Percentiles rank a stretch among this genome's conserved stretches.
Evolutionary conservation across 2,113 vertebrate species (phyloP).

Genomic region (Eclectus roratus): DNA sequence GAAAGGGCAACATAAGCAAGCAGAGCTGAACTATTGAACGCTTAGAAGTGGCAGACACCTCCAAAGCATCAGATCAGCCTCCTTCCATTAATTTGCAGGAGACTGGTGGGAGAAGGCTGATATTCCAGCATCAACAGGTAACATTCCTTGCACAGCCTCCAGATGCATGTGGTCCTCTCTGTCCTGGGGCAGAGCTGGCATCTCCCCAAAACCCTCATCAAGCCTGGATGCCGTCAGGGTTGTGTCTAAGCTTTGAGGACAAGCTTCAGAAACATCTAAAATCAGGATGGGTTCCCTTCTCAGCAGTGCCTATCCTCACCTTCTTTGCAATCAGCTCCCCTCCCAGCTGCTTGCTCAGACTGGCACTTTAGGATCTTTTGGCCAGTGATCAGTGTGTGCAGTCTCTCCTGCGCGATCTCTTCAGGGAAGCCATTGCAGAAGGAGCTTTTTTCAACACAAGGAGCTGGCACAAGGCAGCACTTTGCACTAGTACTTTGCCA

Average conservation of each 20-base stretch:
- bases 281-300: neutral
- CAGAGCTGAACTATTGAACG: neutral
- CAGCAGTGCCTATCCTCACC: neutral
- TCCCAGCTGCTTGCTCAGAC: neutral
- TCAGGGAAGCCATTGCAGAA: neutral
- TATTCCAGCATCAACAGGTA: neutral
- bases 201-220: rapidly evolving
- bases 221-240: neutral
- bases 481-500: neutral
- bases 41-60: neutral
- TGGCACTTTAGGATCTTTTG: rapidly evolving
- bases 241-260: neutral
- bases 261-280: neutral
- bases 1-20: neutral
- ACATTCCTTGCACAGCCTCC: neutral
- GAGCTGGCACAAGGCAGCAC: neutral
- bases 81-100: neutral
- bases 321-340: neutral
- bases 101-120: neutral
- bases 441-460: neutral
- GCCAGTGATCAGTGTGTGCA: rapidly evolving
- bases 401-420: neutral
- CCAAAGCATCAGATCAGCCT: neutral
- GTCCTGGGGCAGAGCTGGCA: neutral
- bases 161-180: rapidly evolving